Conservation (phyloP, 2,113 vertebrate genomes). For the Phaethon lepturus region DNA sequence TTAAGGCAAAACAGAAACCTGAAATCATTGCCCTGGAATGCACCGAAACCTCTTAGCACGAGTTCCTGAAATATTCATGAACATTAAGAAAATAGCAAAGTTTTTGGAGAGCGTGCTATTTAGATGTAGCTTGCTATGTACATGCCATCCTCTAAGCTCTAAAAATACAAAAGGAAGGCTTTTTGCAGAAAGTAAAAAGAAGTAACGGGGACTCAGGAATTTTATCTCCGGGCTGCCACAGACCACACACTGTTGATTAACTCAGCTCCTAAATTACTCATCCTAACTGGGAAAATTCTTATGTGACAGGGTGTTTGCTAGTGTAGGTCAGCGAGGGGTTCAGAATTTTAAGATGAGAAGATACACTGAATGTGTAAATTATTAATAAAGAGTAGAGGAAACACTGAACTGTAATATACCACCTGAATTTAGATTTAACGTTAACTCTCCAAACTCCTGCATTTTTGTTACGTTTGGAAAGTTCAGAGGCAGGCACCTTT, state of each 20-base stretch:
- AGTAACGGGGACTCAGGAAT: not conserved
- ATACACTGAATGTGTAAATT: not conserved
- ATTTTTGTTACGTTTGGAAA: not conserved
- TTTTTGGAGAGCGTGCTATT: not conserved
- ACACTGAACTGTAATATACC: not conserved
- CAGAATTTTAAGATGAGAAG: not conserved
- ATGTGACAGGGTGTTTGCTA: not conserved
- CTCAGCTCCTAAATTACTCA: not conserved
- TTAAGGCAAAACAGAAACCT: conserved; percentile 4
- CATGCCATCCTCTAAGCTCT: not conserved
- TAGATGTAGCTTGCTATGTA: not conserved
- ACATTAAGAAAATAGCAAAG: not conserved
- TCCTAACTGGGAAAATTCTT: not conserved
- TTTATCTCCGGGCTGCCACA: not conserved
- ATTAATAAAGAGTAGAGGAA: not conserved
- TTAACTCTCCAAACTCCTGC: not conserved
- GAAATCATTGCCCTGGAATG: conserved; percentile 56
- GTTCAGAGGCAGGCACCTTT: not conserved
- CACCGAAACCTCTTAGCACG: not conserved
- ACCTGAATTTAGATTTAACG: not conserved
- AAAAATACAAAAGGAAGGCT: not conserved
- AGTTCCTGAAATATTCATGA: conserved; percentile 54
- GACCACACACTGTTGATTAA: not conserved
- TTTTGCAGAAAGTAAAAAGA: not conserved
- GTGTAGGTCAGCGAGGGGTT: not conserved